Percentiles rank a stretch among this genome's conserved stretches.
phyloP scores from a whole-genome alignment of 2,888 invertebrate genomes.

The Pegoplata infirma region DNA sequence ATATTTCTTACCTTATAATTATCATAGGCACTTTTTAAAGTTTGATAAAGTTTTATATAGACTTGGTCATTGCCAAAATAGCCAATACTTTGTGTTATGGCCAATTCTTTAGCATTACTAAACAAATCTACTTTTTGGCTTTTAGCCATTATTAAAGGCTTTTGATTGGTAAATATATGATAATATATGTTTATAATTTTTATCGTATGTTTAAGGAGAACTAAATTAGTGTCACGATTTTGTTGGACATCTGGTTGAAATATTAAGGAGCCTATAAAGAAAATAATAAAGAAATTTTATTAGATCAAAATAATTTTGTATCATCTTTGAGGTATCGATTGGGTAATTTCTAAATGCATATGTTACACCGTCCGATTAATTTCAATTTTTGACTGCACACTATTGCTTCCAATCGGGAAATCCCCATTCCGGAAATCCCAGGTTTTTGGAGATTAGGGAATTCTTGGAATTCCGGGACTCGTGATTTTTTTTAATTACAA shows the following conservation, averaged over 20 bases:
- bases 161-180: conserved; percentile 76
- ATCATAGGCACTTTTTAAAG: conserved; percentile 88
- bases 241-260: conserved; percentile 61
- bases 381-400: too few relatives aligned
- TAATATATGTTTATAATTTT: conserved; percentile 78
- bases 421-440: too few relatives aligned
- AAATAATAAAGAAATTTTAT: too few relatives aligned
- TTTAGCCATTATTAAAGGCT: conserved; percentile 73
- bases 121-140: conserved; percentile 74
- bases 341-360: too few relatives aligned
- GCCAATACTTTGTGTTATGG: conserved; percentile 78
- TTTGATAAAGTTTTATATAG: conserved; percentile 91
- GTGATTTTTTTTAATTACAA: too few relatives aligned
- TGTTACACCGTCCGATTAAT: too few relatives aligned
- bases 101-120: conserved; percentile 71
- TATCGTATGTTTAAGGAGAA: conserved; percentile 73
- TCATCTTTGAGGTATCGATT: too few relatives aligned
- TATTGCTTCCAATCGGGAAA: too few relatives aligned
- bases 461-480: too few relatives aligned
- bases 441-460: too few relatives aligned
- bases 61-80: conserved; percentile 86
- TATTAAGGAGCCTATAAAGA: conserved; percentile 66
- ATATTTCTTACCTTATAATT: conserved; percentile 93
- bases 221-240: conserved; percentile 60
- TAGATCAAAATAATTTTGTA: too few relatives aligned